Conservation (phyloP, 1,140 invertebrate species). For the Chelonus insularis region DNA sequence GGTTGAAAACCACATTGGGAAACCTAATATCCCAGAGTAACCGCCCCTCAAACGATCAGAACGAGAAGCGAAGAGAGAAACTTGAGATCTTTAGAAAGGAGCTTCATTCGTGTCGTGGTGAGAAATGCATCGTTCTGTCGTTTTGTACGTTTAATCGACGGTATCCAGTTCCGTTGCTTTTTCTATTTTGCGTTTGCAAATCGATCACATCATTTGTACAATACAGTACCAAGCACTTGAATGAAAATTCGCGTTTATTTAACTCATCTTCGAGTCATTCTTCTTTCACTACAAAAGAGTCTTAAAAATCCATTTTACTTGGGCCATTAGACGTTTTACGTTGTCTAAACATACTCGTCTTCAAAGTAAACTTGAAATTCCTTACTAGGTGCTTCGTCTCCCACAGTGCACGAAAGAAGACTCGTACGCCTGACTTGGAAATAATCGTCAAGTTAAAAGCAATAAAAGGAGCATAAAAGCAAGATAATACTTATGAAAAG, state of each 20-base stretch:
- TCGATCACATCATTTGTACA: not conserved
- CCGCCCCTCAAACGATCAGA: not conserved
- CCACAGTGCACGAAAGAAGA: not conserved
- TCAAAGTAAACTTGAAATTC: slow-evolving; percentile 40
- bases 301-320: slow-evolving; percentile 48
- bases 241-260: too few relatives aligned
- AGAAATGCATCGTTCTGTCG: not conserved
- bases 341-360: slow-evolving; percentile 44
- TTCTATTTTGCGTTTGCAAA: not conserved
- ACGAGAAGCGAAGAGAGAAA: not conserved
- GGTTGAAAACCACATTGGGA: slow-evolving; percentile 59
- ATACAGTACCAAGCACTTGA: too few relatives aligned
- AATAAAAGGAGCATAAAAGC: slow-evolving; percentile 6
- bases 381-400: slow-evolving; percentile 17
- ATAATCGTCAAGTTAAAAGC: slow-evolving; percentile 12
- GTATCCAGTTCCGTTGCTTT: slow-evolving; percentile 6
- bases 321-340: slow-evolving; percentile 47
- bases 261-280: not conserved
- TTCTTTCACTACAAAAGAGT: slow-evolving; percentile 28
- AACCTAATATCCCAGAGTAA: slow-evolving; percentile 56
- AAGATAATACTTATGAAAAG: slow-evolving; percentile 19
- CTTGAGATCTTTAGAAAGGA: slow-evolving; percentile 20
- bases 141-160: slow-evolving; percentile 17
- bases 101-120: slow-evolving; percentile 6
- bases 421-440: not conserved